Base-by-base conservation (phyloP, 2,888 invertebrate species). In the Biston stratarius region DNA sequence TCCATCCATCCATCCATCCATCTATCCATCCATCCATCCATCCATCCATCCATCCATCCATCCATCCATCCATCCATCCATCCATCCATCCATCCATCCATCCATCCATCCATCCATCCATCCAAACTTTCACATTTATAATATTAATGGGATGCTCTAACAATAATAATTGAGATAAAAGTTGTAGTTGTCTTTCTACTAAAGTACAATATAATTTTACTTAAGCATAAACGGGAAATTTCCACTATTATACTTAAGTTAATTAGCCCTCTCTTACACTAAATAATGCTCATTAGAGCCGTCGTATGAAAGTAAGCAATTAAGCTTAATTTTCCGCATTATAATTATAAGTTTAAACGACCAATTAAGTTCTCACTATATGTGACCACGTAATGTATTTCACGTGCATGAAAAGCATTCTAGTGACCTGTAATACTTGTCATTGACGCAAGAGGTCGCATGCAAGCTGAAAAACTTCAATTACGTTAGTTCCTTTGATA, bases 371-470 rank as follows among this genome's bases (percentile, higher is more conserved):
- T 44, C 24, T 40, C 56, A 36, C 56, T 33, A 56, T 51, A 61
- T 61, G 56, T 42, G 56, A 51, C 57, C 61, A 33, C 57, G 33
- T 61, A 57, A 61, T 57, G 49, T 45, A 38, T n/a, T 55, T 67
- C 61, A 58, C 62, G 62, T 67, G 67, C 62, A 61, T 33, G 15
- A 14, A 55, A 67, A 51, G 47, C 58, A 62, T 67, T 62, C 58
- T 44, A 44, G 51, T 47, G 40, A 52, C n/a, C 49, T 33, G 36
- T 53, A 45, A 49, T 44, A 38, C 45, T n/a, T n/a, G 56, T 69
- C 71, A 75, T 74, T 69, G 66, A 56, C 60, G 69, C 51, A 44
- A 62, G 70, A 62, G 70, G 66, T 66, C 56, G 62, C 67, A 67
- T 73, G 75, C 73, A 44, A 45, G 10, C 6, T 45, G 72, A 71